Conservation (phyloP, 2,888 invertebrate species). For the Hydropsyche betteni region DNA sequence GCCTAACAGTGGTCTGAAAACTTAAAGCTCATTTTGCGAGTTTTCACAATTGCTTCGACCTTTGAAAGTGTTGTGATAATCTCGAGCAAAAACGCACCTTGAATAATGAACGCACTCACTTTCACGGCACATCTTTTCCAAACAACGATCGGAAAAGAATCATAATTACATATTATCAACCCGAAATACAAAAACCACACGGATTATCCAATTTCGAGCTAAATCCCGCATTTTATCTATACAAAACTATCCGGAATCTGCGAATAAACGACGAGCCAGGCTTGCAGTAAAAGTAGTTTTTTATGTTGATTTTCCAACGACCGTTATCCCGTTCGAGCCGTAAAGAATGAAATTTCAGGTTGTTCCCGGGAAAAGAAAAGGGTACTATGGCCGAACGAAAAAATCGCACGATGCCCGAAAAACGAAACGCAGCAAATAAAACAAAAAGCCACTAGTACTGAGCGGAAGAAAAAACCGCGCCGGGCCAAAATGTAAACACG, state of each 20-base stretch:
- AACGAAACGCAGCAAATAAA: conserved; percentile 17
- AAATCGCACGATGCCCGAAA: no score
- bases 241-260: conserved; percentile 19
- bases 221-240: background rate
- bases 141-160: no score
- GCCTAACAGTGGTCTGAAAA: no score
- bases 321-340: conserved; percentile 21
- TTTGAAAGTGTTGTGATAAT: no score
- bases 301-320: conserved; percentile 23
- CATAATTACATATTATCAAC: no score
- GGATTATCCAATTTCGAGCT: background rate
- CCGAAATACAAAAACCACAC: no score
- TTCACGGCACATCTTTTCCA: no score
- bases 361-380: background rate
- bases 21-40: no score
- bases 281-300: conserved; percentile 21
- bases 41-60: no score
- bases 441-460: conserved; percentile 10
- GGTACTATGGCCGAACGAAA: no score
- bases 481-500: conserved; percentile 38
- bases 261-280: conserved; percentile 9
- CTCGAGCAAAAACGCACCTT: no score
- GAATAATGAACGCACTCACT: no score
- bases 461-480: background rate
- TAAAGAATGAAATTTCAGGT: conserved; percentile 31